phyloP scores from a whole-genome alignment of 37 sponge, comb jelly and placozoan genomes.

The Ianthella basta region DNA sequence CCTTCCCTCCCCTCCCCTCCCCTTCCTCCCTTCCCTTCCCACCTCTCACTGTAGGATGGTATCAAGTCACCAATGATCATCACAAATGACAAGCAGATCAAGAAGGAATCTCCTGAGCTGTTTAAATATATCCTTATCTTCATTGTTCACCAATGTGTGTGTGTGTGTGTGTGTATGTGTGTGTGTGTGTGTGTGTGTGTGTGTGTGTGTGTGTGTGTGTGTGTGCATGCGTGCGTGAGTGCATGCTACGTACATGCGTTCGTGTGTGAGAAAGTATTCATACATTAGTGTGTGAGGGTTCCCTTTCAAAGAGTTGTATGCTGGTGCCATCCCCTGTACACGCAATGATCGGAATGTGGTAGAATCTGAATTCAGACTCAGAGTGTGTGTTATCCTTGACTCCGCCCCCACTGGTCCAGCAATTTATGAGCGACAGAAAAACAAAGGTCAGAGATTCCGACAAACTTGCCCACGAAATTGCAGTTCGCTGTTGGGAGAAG shows the following conservation, averaged over 20 bases:
- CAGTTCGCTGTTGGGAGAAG: slow-evolving; percentile 69
- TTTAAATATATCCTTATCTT: slow-evolving; percentile 77
- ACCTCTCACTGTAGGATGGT: slow-evolving; percentile 72
- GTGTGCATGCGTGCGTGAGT: no score
- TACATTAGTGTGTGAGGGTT: no score
- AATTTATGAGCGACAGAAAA: slow-evolving; percentile 86
- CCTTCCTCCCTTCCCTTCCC: neutral
- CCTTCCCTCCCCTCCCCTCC: neutral
- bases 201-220: no score
- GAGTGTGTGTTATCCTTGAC: slow-evolving; percentile 13
- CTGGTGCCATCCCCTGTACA: no score
- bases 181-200: no score
- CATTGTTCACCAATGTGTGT: no score
- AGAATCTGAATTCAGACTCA: no score
- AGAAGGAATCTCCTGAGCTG: slow-evolving; percentile 84
- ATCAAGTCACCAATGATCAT: slow-evolving; percentile 92
- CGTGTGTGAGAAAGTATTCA: no score
- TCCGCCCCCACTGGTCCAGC: slow-evolving; percentile 60
- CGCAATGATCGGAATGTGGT: no score
- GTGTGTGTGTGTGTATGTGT: no score
- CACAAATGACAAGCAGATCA: slow-evolving; percentile 85
- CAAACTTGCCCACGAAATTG: slow-evolving; percentile 71
- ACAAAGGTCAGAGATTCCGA: slow-evolving; percentile 42
- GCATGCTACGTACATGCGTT: no score
- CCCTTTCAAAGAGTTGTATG: no score